phyloP scores from a whole-genome alignment of 2,113 vertebrate species.

The Antechinus flavipes region DNA sequence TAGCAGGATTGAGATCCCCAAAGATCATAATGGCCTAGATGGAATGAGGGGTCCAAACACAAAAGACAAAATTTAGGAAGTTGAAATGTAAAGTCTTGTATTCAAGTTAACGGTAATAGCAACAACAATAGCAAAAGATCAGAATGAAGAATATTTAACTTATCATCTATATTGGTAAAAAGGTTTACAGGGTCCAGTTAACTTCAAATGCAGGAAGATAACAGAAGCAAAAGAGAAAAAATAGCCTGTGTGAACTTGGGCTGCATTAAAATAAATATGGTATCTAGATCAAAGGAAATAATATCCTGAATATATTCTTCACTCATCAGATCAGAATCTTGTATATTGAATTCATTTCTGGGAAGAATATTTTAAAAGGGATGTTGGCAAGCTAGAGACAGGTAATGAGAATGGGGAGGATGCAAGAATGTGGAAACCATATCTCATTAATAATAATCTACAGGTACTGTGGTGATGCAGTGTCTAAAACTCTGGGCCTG shows the following conservation, averaged over 20 bases:
- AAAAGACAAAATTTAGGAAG: not conserved
- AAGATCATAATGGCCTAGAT: not conserved
- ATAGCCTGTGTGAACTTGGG: not conserved
- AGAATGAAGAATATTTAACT: not conserved
- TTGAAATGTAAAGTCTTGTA: not conserved
- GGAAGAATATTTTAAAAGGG: not conserved
- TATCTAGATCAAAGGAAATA: not conserved
- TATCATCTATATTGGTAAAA: not conserved
- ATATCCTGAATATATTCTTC: not conserved
- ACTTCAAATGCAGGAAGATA: not conserved
- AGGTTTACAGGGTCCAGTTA: not conserved
- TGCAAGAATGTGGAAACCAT: not conserved
- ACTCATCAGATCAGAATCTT: not conserved
- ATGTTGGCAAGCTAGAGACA: not conserved
- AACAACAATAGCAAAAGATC: not conserved
- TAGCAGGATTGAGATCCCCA: not conserved
- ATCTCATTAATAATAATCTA: not conserved
- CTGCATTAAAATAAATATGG: not conserved
- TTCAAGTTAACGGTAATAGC: not conserved
- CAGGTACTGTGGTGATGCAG: not conserved
- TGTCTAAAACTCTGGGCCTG: not conserved
- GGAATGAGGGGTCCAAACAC: not conserved
- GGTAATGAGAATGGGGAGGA: not conserved
- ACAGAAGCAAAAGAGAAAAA: not conserved
- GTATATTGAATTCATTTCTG: not conserved